Base-by-base conservation (phyloP, 2,797 vertebrate species). In the Eulemur coronatus region DNA sequence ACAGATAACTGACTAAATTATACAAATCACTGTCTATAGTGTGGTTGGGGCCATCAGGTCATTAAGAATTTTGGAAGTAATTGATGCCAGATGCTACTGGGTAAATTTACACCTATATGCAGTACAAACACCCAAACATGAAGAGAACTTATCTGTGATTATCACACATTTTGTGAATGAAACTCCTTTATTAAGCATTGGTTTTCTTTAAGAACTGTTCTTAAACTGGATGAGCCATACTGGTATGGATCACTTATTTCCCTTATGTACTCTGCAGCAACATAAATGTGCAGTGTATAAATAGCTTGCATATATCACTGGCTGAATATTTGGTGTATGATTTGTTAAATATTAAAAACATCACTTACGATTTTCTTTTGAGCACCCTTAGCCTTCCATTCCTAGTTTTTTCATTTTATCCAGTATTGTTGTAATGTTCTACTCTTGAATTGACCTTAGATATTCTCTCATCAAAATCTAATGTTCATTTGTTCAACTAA, bases 11-110 rank as follows among this genome's bases (percentile, higher is more conserved):
- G 61, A 72, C 35, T 87, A 78, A 82, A 81, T 73, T 72, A 70
- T 69, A 70, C n/a, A 95, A 92, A 95, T 75, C 63, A 84, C 90
- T 93, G 35, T 88, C 65, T 75, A 7, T 84, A 81, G 55, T 91
- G 87, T 89, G 28, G 35, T 95, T 92, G 92, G 50, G n/a, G 30
- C 41, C n/a, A 75, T 92, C 18, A 76, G 11, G n/a, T 87, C 48
- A 88, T 91, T 85, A 85, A n/a, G 38, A 84, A 78, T 92, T 90
- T 92, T 95, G 89, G 17, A 92, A 73, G 46, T 63, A 96, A 92
- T 67, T 82, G 22, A 87, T 92, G 18, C 72, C 35, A 97, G 76
- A 35, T 95, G 73, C 85, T 96, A 87, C 48, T 92, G 48, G 48
- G 46, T 67, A 95, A 72, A 57, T 91, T 97, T 92, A 91, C 38